phyloP scores from a whole-genome alignment of 37 sponge, comb jelly and placozoan genomes.

The Hormiphora californensis region DNA sequence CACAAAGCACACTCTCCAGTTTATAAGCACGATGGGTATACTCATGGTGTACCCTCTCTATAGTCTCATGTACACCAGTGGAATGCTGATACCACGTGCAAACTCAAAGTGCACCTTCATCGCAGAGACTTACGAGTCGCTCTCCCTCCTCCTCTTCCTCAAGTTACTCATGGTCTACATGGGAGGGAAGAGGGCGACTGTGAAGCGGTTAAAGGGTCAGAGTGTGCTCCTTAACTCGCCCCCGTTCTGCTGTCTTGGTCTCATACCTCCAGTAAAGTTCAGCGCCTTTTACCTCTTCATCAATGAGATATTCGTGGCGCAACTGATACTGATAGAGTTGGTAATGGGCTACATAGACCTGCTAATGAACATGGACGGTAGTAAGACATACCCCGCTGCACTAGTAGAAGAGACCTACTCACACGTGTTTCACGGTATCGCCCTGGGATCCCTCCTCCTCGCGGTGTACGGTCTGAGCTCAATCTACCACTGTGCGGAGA shows the following conservation, averaged over 20 bases:
- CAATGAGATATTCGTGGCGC: constrained; percentile 15
- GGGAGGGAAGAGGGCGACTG: constrained; percentile 30
- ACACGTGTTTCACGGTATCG: background rate
- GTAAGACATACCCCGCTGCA: constrained; percentile 22
- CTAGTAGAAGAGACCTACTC: constrained; percentile 29
- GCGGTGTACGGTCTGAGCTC: constrained; percentile 21
- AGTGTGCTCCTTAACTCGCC: constrained; percentile 25
- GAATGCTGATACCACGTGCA: background rate
- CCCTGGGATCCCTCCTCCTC: background rate
- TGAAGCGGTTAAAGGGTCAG: background rate
- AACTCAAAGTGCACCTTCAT: constrained; percentile 48
- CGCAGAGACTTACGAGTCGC: constrained; percentile 31
- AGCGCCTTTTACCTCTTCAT: background rate
- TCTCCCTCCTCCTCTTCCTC: constrained; percentile 30
- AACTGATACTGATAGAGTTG: constrained; percentile 2
- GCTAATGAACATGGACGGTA: constrained; percentile 32
- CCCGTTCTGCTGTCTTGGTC: background rate
- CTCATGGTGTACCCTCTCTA: constrained; percentile 35
- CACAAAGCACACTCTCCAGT: constrained; percentile 36
- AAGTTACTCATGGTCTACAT: constrained; percentile 23
- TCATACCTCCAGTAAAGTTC: background rate
- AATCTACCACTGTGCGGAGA: constrained; percentile 34
- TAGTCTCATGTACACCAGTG: background rate
- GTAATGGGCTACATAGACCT: constrained; percentile 35
- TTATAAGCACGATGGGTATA: constrained; percentile 20